A percentile compares a stretch with the other conserved stretches of the same genome.
Conservation (phyloP, 2,113 vertebrate species). For the Potamarius usumacintae region DNA sequence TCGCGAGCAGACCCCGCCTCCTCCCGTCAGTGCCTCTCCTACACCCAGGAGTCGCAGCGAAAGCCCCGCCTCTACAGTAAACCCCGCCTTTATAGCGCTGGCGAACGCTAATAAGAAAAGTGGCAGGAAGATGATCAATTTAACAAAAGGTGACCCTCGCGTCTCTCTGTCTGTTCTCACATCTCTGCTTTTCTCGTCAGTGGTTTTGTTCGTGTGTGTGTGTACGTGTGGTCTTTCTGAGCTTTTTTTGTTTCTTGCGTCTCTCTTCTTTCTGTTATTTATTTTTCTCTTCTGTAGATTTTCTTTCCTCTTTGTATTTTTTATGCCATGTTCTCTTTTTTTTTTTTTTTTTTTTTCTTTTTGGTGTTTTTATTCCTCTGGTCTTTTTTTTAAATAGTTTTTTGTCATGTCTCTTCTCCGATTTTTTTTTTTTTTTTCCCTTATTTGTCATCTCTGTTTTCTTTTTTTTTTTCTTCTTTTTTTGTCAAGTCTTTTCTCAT, state of each 20-base stretch:
- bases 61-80: constrained; percentile 62
- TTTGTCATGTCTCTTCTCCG: not conserved
- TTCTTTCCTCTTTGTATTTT: too few relatives aligned
- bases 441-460: not conserved
- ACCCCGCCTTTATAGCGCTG: constrained; percentile 67
- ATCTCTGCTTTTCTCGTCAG: not conserved
- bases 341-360: too few relatives aligned
- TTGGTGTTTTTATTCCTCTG: too few relatives aligned
- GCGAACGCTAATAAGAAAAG: constrained; percentile 78
- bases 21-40: constrained; percentile 42
- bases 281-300: too few relatives aligned
- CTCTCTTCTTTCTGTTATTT: too few relatives aligned
- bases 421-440: too few relatives aligned
- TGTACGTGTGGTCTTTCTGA: too few relatives aligned
- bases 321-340: too few relatives aligned
- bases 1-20: constrained; percentile 33
- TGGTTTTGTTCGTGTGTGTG: not conserved
- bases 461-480: not conserved
- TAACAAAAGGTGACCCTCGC: constrained; percentile 84
- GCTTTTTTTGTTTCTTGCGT: too few relatives aligned
- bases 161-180: not conserved
- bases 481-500: not conserved
- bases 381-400: too few relatives aligned
- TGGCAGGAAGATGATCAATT: constrained; percentile 85
- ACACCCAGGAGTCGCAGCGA: constrained; percentile 64